Conservation (phyloP, 2,113 vertebrate genomes). For the Microtus oregoni region DNA sequence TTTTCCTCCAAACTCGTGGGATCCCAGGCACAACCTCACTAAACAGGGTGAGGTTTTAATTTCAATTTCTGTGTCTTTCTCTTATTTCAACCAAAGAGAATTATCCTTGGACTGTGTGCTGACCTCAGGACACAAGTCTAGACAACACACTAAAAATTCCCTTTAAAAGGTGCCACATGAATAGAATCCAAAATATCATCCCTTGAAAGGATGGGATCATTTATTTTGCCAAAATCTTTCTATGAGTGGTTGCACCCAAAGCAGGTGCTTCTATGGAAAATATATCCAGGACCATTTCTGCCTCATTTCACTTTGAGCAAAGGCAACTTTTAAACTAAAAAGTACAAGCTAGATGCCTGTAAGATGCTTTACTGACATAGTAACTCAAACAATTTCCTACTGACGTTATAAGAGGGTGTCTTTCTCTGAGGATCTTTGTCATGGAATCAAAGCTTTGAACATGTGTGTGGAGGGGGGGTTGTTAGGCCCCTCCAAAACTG, state of each 20-base stretch:
- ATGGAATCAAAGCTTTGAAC: constrained; percentile 35
- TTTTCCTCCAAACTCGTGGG: not conserved
- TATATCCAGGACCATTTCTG: constrained; percentile 65
- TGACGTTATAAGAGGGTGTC: constrained; percentile 14
- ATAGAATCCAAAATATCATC: constrained; percentile 76
- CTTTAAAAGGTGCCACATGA: constrained; percentile 75
- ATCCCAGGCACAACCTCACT: not conserved
- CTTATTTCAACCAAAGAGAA: constrained; percentile 58
- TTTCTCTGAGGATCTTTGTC: constrained; percentile 41
- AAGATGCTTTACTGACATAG: constrained; percentile 56
- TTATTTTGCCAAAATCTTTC: constrained; percentile 68
- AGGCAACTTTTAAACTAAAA: constrained; percentile 74
- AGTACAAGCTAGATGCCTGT: constrained; percentile 54
- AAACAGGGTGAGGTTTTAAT: constrained; percentile 47
- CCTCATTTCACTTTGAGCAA: constrained; percentile 64
- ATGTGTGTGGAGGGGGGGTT: not conserved
- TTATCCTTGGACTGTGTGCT: constrained; percentile 46
- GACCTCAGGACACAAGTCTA: constrained; percentile 75
- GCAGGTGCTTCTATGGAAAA: constrained; percentile 79
- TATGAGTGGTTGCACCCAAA: constrained; percentile 57
- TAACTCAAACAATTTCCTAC: constrained; percentile 62
- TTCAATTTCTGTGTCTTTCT: constrained; percentile 57
- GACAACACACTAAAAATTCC: constrained; percentile 75
- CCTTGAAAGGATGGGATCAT: constrained; percentile 49
- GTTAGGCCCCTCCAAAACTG: constrained; percentile 39